Evolutionary conservation across 2,797 vertebrate species (phyloP).

Genomic region (Nyctibius grandis): DNA sequence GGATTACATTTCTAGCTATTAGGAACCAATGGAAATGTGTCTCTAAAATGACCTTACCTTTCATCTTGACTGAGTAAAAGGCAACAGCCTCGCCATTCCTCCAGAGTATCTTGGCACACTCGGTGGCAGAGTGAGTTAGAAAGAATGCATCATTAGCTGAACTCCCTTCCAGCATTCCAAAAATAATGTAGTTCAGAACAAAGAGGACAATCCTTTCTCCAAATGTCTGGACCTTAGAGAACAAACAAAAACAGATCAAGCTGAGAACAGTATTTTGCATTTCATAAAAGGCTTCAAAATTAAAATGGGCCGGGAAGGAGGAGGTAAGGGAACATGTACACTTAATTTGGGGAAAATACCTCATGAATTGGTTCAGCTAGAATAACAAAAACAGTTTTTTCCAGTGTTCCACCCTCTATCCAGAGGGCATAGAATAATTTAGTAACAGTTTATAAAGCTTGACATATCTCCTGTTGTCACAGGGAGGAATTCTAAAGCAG

Average conservation of each 20-base stretch:
- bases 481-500: not conserved
- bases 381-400: not conserved
- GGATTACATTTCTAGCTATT: not conserved
- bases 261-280: not conserved
- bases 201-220: conserved; percentile 89
- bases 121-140: conserved; percentile 78
- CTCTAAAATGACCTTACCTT: conserved; percentile 75
- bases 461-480: not conserved
- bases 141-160: conserved; percentile 75
- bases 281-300: conserved; percentile 13
- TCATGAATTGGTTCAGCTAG: not conserved
- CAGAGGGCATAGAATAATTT: not conserved
- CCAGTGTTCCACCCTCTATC: not conserved
- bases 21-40: not conserved
- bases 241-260: conserved; percentile 28
- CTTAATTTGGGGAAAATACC: not conserved
- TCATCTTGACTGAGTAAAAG: conserved; percentile 89
- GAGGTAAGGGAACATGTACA: not conserved
- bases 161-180: conserved; percentile 79
- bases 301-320: not conserved
- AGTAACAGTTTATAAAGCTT: conserved; percentile 17
- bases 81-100: conserved; percentile 80
- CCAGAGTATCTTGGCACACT: conserved; percentile 90
- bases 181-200: conserved; percentile 86
- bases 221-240: conserved; percentile 82